Percentiles rank a stretch among this genome's conserved stretches.
These are phyloP conservation scores for Scartelaos histophorus DNA, from an alignment of 2,113 vertebrate genomes.

Conservation along the genomic window DNA sequence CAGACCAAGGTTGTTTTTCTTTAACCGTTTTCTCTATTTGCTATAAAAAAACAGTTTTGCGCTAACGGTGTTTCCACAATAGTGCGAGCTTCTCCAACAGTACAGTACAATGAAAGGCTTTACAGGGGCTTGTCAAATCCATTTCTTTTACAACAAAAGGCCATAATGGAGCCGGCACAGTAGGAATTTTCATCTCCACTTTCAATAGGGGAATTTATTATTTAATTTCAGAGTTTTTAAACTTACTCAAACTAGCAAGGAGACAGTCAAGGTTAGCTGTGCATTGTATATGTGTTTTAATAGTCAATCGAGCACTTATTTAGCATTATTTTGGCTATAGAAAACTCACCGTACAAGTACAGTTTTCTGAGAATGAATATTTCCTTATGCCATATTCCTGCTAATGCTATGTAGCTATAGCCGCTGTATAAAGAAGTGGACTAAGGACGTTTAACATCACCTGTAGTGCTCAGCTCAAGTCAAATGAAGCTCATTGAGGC, in stretches of 20 bases:
- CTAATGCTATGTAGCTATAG: too few species aligned
- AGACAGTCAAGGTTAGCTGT: slow-evolving; percentile 25
- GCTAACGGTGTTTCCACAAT: slow-evolving; percentile 66
- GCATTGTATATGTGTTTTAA: not conserved
- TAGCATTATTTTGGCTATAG: too few species aligned
- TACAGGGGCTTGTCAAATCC: slow-evolving; percentile 60
- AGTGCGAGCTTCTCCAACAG: slow-evolving; percentile 56
- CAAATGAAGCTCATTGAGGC: too few species aligned
- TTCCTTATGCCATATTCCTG: too few species aligned
- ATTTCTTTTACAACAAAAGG: slow-evolving; percentile 65
- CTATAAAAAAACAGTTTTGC: slow-evolving; percentile 38
- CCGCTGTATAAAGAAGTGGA: too few species aligned
- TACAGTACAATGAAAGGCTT: slow-evolving; percentile 58
- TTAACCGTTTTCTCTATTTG: slow-evolving; percentile 14
- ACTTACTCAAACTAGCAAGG: not conserved
- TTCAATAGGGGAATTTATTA: slow-evolving; percentile 37
- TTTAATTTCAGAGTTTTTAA: slow-evolving; percentile 23
- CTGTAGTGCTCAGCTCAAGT: too few species aligned
- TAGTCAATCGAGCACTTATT: not conserved
- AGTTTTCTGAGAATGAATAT: too few species aligned
- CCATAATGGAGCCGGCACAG: slow-evolving; percentile 48
- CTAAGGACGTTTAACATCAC: too few species aligned
- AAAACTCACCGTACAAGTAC: too few species aligned
- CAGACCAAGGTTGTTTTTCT: slow-evolving; percentile 2
- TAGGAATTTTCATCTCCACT: slow-evolving; percentile 22